Conservation (phyloP, 2,113 vertebrate genomes). For the Fukomys damarensis region DNA sequence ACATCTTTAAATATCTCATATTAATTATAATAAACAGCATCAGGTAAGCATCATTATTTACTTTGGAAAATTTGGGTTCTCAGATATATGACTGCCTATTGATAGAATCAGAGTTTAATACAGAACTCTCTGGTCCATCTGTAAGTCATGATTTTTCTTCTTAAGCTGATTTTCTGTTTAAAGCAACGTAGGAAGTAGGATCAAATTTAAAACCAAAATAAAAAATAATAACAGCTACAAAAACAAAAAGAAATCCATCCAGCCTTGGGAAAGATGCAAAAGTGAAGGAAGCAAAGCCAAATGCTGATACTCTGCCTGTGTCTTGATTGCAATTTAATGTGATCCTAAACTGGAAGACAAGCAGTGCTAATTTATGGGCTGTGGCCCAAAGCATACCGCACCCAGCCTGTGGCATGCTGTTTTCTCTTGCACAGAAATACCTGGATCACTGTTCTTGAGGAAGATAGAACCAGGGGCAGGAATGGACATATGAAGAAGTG, state of each 20-base stretch:
- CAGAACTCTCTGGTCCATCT: neutral
- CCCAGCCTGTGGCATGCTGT: neutral
- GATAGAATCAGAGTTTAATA: neutral
- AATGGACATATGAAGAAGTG: neutral
- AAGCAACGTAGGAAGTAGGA: neutral
- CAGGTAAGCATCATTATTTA: neutral
- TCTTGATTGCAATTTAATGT: neutral
- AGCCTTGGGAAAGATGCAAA: neutral
- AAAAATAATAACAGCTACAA: neutral
- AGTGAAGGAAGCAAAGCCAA: neutral
- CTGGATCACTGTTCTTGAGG: neutral
- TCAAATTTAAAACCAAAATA: neutral
- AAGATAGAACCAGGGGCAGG: neutral
- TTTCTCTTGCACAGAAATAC: neutral
- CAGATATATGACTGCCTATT: neutral
- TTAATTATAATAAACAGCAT: neutral
- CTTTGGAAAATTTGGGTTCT: neutral
- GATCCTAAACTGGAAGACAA: neutral
- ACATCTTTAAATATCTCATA: neutral
- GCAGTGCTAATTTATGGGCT: neutral
- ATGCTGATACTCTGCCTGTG: neutral
- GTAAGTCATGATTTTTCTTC: neutral
- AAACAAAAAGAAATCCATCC: neutral
- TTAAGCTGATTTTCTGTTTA: neutral
- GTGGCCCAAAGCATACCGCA: neutral